phyloP scores from a whole-genome alignment of 2,888 invertebrate species.

The Andrena bicolor region DNA sequence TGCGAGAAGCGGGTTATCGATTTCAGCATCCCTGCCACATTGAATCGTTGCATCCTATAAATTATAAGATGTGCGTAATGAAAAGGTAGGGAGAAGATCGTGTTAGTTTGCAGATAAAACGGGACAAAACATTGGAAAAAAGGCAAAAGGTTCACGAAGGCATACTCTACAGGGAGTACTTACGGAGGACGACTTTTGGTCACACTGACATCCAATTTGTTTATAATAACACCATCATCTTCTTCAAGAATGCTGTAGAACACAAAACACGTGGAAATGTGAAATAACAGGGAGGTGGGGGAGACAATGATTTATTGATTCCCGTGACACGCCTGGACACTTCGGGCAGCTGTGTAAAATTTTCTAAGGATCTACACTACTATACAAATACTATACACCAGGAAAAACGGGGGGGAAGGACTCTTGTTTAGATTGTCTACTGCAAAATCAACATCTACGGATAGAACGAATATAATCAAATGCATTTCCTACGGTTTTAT shows the following conservation, averaged over 20 bases:
- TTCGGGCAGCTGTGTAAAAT: constrained; percentile 41
- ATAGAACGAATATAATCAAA: constrained; percentile 27
- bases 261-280: constrained; percentile 79
- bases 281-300: constrained; percentile 66
- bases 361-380: constrained; percentile 50
- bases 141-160: constrained; percentile 31
- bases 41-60: constrained; percentile 78
- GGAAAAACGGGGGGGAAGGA: constrained; percentile 1
- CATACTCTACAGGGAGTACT: constrained; percentile 78
- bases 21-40: constrained; percentile 79
- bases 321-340: constrained; percentile 47
- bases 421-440: constrained; percentile 35
- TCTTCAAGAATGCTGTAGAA: constrained; percentile 92
- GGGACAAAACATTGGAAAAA: constrained; percentile 5
- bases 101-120: constrained; percentile 40
- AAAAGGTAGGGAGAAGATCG: constrained; percentile 18
- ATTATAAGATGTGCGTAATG: constrained; percentile 62
- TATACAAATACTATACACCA: constrained; percentile 25
- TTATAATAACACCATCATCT: constrained; percentile 87
- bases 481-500: constrained; percentile 12
- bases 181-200: constrained; percentile 77
- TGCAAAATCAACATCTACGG: constrained; percentile 46
- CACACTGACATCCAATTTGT: constrained; percentile 70
- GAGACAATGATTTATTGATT: constrained; percentile 44
- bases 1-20: constrained; percentile 77